Percentiles rank a stretch among this genome's conserved stretches.
These are phyloP conservation scores for Drosophila subpulchrella DNA, from an alignment of 1,140 invertebrate species.

Conservation along the genomic window DNA sequence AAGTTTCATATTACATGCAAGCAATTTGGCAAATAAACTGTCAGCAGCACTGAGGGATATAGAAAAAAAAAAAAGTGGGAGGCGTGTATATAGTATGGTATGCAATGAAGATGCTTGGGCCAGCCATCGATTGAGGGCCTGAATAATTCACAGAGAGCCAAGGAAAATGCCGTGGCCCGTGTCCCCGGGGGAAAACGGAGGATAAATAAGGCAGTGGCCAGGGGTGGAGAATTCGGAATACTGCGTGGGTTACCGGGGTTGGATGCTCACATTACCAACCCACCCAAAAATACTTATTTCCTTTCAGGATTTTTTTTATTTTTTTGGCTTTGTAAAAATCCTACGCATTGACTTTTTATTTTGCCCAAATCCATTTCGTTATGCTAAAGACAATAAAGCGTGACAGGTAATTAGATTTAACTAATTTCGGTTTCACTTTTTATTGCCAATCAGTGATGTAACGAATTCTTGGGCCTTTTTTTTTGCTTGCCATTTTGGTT, in stretches of 20 bases:
- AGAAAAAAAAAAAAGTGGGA: not conserved
- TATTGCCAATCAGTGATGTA: conserved; percentile 63
- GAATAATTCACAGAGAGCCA: conserved; percentile 67
- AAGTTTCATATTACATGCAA: conserved; percentile 79
- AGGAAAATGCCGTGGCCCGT: conserved; percentile 50
- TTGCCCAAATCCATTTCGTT: conserved; percentile 51
- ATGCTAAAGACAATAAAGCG: conserved; percentile 66
- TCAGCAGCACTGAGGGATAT: conserved; percentile 56
- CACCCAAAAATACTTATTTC: conserved; percentile 15
- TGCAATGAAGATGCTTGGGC: conserved; percentile 50
- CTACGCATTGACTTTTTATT: conserved; percentile 20
- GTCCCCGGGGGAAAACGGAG: conserved; percentile 64
- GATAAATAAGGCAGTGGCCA: conserved; percentile 58
- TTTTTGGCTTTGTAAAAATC: conserved; percentile 2
- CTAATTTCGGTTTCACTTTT: conserved; percentile 74
- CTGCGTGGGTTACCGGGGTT: conserved; percentile 47
- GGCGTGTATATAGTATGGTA: not conserved
- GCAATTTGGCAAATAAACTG: conserved; percentile 82
- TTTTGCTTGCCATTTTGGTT: conserved; percentile 29
- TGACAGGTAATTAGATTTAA: conserved; percentile 84
- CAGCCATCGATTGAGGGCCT: conserved; percentile 62
- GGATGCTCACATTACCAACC: conserved; percentile 46
- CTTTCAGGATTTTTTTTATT: conserved; percentile 3
- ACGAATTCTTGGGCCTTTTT: conserved; percentile 25
- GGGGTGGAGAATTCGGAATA: conserved; percentile 8